A percentile compares a stretch with the other conserved stretches of the same genome.
These are phyloP conservation scores for Polymixis lichenea DNA, from an alignment of 2,888 invertebrate species.

Conservation along the genomic window DNA sequence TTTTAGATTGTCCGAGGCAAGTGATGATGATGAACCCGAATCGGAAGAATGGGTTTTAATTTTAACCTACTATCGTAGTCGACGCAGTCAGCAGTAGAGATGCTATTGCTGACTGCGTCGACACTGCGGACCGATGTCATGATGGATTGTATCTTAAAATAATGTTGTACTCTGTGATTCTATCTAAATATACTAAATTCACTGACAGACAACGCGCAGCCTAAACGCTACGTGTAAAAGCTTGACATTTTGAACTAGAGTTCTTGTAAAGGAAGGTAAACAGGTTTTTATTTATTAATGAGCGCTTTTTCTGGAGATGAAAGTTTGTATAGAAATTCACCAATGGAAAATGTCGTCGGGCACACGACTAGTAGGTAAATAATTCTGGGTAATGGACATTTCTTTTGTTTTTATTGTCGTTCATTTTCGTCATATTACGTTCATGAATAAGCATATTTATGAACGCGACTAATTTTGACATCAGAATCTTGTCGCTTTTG, in stretches of 20 bases:
- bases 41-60: no score
- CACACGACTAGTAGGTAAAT: neutral
- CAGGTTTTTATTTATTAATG: no score
- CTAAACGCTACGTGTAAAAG: neutral
- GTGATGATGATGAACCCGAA: no score
- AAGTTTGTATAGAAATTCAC: neutral
- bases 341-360: neutral
- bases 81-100: no score
- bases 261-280: no score
- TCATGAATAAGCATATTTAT: neutral
- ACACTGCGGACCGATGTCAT: no score
- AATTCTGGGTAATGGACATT: neutral
- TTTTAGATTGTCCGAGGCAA: no score
- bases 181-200: neutral
- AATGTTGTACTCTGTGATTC: no score
- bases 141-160: neutral
- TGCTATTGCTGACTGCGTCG: no score
- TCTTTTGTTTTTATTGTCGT: neutral
- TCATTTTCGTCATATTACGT: neutral
- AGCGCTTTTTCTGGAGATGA: no score
- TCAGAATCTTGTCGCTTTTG: slow-evolving; percentile 31
- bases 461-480: slow-evolving; percentile 63
- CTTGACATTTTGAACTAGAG: neutral
- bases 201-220: neutral
- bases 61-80: no score